These are phyloP conservation scores for Mimachlamys varia DNA, from an alignment of 2,888 invertebrate species.

Conservation along the genomic window DNA sequence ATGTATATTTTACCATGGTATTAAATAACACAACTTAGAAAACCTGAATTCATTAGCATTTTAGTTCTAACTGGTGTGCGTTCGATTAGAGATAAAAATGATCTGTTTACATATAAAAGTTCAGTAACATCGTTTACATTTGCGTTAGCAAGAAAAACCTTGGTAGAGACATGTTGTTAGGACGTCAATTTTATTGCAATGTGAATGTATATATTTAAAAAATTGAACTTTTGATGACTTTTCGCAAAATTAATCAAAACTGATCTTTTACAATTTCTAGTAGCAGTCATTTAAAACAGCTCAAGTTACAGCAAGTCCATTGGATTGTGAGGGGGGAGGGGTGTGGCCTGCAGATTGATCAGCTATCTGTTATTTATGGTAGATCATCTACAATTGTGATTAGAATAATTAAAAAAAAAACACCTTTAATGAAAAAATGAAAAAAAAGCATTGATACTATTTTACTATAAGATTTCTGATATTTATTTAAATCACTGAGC, in stretches of 20 bases:
- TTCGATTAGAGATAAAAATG: neutral
- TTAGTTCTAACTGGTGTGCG: neutral
- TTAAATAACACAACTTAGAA: neutral
- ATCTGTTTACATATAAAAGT: neutral
- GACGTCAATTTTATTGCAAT: neutral
- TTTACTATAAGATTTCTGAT: neutral
- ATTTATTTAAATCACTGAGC: no score
- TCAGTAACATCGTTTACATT: neutral
- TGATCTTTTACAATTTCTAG: neutral
- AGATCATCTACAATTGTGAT: neutral
- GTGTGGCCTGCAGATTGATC: neutral
- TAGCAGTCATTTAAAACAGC: neutral
- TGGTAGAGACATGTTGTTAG: neutral
- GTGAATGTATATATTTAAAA: neutral
- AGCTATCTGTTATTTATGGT: constrained; percentile 1
- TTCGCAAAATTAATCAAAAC: neutral
- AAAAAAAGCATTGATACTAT: neutral
- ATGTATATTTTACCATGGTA: neutral
- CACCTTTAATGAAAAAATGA: no score
- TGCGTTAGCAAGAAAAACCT: neutral
- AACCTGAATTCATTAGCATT: neutral
- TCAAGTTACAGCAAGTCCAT: constrained; percentile 2
- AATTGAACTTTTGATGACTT: constrained; percentile 14
- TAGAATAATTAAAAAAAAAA: neutral
- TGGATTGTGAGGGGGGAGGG: neutral